Evolutionary conservation across 2,113 vertebrate species (phyloP), one percentile per base, ranked within the genome.

Genomic region (Cyanoliseus patagonus): DNA sequence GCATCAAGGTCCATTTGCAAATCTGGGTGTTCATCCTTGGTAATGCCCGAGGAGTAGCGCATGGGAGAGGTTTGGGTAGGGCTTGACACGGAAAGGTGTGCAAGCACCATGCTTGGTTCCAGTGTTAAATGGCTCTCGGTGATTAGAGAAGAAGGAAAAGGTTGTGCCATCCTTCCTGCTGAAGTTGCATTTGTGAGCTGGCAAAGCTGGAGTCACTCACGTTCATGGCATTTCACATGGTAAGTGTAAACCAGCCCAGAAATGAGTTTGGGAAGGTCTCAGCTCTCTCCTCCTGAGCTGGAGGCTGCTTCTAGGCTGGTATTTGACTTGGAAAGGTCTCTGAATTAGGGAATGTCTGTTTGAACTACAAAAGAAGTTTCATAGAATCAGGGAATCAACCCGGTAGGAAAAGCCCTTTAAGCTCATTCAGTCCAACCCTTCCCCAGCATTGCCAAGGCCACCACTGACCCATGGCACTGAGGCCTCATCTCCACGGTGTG

Each of bases 61-160:
- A 0, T 0, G 3, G 46, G 44, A 80, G 53, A 30, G 10, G 5
- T 17, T 19, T 13, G 47, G 24, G 51, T 15, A 27, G 46, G 44
- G n/a, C 33, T 30, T 17, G 49, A 8, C 9, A 0, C n/a, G n/a
- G 68, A 28, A 49, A 18, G 1, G 37, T 1, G 4, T 37, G 49
- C 27, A 4, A 4, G 28, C 5, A 1, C 24, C 9, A 28, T 4
- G 63, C 55, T 23, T 4, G 7, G 22, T 49, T 70, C 74, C 23
- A 4, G 37, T 41, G n/a, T 46, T 31, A 27, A 41, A 24, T 2
- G 44, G 24, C 46, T 70, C 51, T 47, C 24, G 0, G 5, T 11
- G 22, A 4, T 41, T 8, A 51, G 23, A 49, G 42, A n/a, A 24
- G 62, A 31, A 72, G 27, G 42, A 33, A 35, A 17, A 70, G 17